A percentile compares a stretch with the other conserved stretches of the same genome.
Conservation (phyloP, 2,888 invertebrate species). For the Heteromurus nitidus region DNA sequence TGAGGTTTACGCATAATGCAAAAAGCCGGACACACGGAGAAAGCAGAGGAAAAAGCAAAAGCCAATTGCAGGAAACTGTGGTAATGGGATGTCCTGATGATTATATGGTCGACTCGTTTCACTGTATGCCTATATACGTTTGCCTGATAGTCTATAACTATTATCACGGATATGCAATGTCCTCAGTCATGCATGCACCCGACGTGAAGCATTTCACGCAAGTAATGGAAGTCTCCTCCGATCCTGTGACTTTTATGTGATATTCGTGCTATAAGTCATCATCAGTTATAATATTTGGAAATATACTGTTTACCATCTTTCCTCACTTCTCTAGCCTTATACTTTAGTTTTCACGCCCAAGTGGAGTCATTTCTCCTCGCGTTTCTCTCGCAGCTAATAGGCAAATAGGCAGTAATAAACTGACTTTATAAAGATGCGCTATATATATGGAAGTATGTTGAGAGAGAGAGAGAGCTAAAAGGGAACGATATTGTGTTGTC, state of each 20-base stretch:
- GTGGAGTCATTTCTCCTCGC: not conserved
- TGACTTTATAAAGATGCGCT: no score
- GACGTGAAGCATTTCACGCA: conserved; percentile 6
- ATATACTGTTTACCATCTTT: conserved; percentile 25
- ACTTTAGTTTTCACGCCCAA: conserved; percentile 44
- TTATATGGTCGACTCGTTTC: conserved; percentile 56
- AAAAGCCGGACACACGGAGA: conserved; percentile 27
- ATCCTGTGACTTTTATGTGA: conserved; percentile 7
- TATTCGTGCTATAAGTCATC: conserved; percentile 24
- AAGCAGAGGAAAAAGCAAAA: conserved; percentile 47
- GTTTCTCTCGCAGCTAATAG: not conserved
- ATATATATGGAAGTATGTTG: no score
- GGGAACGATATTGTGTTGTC: no score
- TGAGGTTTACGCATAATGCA: conserved; percentile 19
- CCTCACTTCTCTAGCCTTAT: not conserved
- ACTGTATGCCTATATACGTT: not conserved
- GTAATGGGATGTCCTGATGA: conserved; percentile 59
- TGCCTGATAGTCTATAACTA: not conserved
- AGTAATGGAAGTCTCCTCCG: not conserved
- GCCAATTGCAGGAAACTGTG: conserved; percentile 58
- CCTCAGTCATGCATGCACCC: not conserved
- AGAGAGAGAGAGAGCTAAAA: no score
- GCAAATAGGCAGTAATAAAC: no score
- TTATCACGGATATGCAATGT: not conserved
- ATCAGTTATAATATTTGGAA: conserved; percentile 30